Evolutionary conservation across 2,888 invertebrate genomes (phyloP), one percentile per base, ranked within the genome.

Genomic region (Didymodactylos carnosus): DNA sequence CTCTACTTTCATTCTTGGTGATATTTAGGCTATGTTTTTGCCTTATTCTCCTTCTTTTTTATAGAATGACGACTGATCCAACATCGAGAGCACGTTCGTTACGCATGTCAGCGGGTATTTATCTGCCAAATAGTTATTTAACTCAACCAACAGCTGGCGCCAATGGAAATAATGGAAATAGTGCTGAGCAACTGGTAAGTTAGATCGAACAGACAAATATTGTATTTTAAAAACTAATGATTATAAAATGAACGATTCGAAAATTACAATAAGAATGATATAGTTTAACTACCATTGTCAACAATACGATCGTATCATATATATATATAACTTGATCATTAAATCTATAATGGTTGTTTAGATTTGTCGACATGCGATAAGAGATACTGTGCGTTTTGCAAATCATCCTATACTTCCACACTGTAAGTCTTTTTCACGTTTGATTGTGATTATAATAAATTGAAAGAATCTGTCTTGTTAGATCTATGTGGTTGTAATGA

Each of bases 401-500:
- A 90, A 95, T 25, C 98, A 98, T 87, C 95, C 97, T 23, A 86
- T 91, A 73, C 87, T 95, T 82, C 94, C 97, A 41, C 87, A 97
- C 79, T 98, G 94, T 94, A 88, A 91, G n/a, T n/a, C n/a, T n/a
- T n/a, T n/a, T n/a, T n/a, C n/a, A n/a, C n/a, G n/a, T n/a, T n/a
- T n/a, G n/a, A n/a, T n/a, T n/a, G n/a, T n/a, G n/a, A n/a, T n/a
- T n/a, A n/a, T n/a, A n/a, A n/a, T n/a, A n/a, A 0, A 1, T 27
- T 70, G n/a, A 71, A n/a, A n/a, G 14, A 39, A 49, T 73, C 39
- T 10, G 14, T 23, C 13, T 51, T 35, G 23, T 27, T 70, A 81
- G 81, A 95, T 85, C 85, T 95, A 79, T 92, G 93, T 62, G 95
- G 95, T 75, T 91, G 92, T 16, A 92, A 92, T 81, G 95, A 95